phyloP scores from a whole-genome alignment of 2,113 vertebrate genomes.

The Anoura caudifer region DNA sequence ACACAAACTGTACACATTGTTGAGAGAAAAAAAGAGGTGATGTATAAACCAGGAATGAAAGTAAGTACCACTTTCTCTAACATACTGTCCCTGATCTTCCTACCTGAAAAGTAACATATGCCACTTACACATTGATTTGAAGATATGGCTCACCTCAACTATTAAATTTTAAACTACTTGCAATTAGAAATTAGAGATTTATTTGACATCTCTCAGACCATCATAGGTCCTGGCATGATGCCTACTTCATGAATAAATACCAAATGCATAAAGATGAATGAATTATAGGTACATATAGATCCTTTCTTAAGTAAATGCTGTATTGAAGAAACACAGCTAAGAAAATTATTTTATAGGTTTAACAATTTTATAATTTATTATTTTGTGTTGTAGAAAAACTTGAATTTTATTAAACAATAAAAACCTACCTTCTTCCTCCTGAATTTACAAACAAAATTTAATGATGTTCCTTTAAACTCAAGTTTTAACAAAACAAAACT shows the following conservation, averaged over 20 bases:
- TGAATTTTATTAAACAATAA: slow-evolving; percentile 2
- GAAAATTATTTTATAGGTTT: neutral
- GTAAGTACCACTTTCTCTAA: neutral
- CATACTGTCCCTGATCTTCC: neutral
- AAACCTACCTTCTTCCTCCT: neutral
- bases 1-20: neutral
- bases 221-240: neutral
- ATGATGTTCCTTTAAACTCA: slow-evolving; percentile 31
- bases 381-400: neutral
- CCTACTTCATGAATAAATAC: neutral
- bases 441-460: neutral
- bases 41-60: neutral
- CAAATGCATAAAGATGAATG: neutral
- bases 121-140: neutral
- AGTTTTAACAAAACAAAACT: neutral
- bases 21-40: neutral
- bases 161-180: neutral
- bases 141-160: neutral
- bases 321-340: neutral
- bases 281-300: neutral
- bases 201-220: neutral
- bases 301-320: neutral
- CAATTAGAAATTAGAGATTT: neutral
- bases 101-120: neutral
- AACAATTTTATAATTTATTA: neutral